Evolutionary conservation across 1,140 invertebrate genomes (phyloP), one percentile per base, ranked within the genome.

Genomic region (Drosophila eugracilis): DNA sequence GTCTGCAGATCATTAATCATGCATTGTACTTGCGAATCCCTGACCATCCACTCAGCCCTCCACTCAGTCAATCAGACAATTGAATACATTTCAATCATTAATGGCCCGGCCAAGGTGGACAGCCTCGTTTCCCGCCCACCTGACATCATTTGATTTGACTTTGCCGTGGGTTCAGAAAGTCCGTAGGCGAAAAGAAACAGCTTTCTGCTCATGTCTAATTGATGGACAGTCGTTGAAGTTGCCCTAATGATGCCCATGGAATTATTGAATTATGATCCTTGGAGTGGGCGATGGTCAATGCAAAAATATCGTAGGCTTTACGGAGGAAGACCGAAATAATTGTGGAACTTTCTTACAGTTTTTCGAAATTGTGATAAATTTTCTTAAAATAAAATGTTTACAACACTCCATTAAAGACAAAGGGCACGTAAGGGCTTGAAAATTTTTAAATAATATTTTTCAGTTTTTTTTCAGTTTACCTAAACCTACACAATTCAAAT

Each of bases 51-150:
- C 26, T 49, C 28, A 60, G 42, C 42, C 75, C 54, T 42, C 39
- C 79, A 73, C 37, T 63, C 81, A 78, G 47, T 88, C 65, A 78
- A 88, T 86, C 83, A 83, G 66, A 78, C 83, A 88, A 86, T 86
- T 86, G 83, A 86, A 86, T 88, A 88, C 83, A 78, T 83, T 78
- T 86, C 78, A 88, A 86, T 89, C 83, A 86, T 83, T 83, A 70
- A 72, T 58, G 70, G 65, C 14, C 47, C 15, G 14, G 5, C 15
- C 32, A 28, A 53, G 49, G 37, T 60, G 9, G 36, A 45, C n/a
- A 66, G 12, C 55, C 21, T 26, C 49, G 6, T 26, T 22, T 14
- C 17, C 39, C 47, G 26, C 60, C 55, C 47, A 36, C 58, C 50
- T 48, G 59, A 63, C 77, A 75, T 63, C 86, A 22, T 5, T 80